Conservation (phyloP, 2,888 invertebrate species). For the Rhagophthalmus giganteus region DNA sequence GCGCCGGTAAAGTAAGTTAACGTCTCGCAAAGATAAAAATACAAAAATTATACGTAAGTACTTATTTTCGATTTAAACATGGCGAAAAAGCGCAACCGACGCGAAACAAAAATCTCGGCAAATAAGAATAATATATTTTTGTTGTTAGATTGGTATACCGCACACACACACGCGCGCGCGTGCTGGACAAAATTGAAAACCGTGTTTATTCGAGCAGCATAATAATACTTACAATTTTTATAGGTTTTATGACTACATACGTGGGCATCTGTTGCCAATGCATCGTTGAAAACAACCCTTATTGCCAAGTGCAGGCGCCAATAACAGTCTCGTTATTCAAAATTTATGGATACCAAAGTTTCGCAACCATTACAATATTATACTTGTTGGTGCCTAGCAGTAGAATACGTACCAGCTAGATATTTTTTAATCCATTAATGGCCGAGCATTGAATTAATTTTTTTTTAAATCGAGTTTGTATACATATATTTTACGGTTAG, state of each 20-base stretch:
- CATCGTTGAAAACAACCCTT: conserved; percentile 29
- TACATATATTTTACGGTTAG: no score
- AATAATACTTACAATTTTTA: conserved; percentile 37
- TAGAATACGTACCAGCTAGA: no score
- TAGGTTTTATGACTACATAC: conserved; percentile 36
- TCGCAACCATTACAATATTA: conserved; percentile 26
- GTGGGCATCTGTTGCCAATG: conserved; percentile 33
- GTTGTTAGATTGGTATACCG: conserved; percentile 10
- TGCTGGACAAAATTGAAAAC: conserved; percentile 34
- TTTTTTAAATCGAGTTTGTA: no score
- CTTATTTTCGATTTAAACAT: not conserved
- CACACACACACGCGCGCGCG: conserved; percentile 23
- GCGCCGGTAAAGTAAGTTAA: conserved; percentile 31
- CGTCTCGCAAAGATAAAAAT: conserved; percentile 10
- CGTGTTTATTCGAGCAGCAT: conserved; percentile 35
- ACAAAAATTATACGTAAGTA: not conserved
- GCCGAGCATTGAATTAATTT: no score
- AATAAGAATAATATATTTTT: not conserved
- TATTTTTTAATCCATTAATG: no score
- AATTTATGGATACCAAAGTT: conserved; percentile 28
- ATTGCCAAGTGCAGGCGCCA: conserved; percentile 29
- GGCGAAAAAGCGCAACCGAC: not conserved
- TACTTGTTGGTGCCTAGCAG: no score
- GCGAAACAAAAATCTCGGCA: not conserved
- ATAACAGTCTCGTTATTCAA: conserved; percentile 30